A percentile compares a stretch with the other conserved stretches of the same genome.
Evolutionary conservation across 2,113 vertebrate genomes (phyloP).

Genomic region (Eolophus roseicapilla): DNA sequence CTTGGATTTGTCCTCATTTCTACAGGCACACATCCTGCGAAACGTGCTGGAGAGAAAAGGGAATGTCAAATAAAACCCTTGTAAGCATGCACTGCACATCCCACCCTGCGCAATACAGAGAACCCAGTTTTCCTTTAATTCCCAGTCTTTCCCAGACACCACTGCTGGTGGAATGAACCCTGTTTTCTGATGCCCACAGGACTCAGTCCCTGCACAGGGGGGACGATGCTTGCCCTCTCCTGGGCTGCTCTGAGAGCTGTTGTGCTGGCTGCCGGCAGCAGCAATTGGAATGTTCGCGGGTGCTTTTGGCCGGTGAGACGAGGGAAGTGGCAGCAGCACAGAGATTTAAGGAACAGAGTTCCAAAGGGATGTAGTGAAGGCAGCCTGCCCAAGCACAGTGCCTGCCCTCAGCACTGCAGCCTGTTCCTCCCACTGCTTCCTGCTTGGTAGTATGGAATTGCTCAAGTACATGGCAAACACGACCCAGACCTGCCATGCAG

Average conservation of each 20-base stretch:
- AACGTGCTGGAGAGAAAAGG: not conserved
- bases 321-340: not conserved
- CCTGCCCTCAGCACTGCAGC: not conserved
- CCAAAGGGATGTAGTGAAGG: not conserved
- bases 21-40: not conserved
- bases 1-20: not conserved
- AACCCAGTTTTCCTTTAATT: not conserved
- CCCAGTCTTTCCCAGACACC: not conserved
- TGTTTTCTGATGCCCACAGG: not conserved
- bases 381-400: not conserved
- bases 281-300: accelerated
- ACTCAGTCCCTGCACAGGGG: not conserved
- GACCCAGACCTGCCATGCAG: not conserved
- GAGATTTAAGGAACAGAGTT: not conserved
- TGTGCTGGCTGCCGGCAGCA: not conserved
- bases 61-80: not conserved
- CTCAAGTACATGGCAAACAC: accelerated
- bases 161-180: not conserved
- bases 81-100: not conserved
- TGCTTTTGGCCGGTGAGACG: not conserved
- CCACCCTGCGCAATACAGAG: not conserved
- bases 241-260: not conserved
- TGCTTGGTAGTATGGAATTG: accelerated
- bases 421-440: not conserved
- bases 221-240: not conserved